Evolutionary conservation across 1,140 invertebrate genomes (phyloP).

Genomic region (Bombus ignitus): DNA sequence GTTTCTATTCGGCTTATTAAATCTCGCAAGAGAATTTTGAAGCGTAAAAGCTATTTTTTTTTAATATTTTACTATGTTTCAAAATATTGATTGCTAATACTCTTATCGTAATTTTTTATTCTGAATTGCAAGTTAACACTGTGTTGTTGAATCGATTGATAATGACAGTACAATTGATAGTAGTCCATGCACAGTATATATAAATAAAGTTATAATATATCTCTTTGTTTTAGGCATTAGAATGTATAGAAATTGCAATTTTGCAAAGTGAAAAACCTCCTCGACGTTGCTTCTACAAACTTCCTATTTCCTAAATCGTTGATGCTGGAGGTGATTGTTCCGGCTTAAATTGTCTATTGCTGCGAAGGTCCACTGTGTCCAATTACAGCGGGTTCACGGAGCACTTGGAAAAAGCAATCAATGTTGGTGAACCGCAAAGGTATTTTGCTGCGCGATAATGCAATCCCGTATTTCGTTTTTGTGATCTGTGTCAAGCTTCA

Average conservation of each 20-base stretch:
- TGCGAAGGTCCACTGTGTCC: background rate
- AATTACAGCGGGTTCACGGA: background rate
- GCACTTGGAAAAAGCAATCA: slow-evolving; percentile 1
- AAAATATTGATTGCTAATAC: too few relatives aligned
- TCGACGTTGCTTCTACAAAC: background rate
- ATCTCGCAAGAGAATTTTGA: too few relatives aligned
- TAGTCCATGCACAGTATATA: too few relatives aligned
- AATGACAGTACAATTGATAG: too few relatives aligned
- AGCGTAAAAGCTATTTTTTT: too few relatives aligned
- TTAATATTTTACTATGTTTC: too few relatives aligned
- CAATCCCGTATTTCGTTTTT: background rate
- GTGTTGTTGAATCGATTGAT: too few relatives aligned
- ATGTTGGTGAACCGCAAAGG: background rate
- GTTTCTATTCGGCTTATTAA: too few relatives aligned
- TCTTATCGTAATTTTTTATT: too few relatives aligned
- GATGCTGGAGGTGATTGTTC: background rate
- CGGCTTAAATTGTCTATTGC: background rate
- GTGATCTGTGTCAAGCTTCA: background rate
- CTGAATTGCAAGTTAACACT: too few relatives aligned
- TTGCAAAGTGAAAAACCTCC: background rate
- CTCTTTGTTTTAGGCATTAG: too few relatives aligned
- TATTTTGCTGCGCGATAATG: background rate
- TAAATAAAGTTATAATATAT: too few relatives aligned
- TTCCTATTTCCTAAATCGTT: background rate
- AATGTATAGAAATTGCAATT: background rate